Evolutionary conservation across 2,888 invertebrate species (phyloP).

Genomic region (Nephrocerus scutellatus): DNA sequence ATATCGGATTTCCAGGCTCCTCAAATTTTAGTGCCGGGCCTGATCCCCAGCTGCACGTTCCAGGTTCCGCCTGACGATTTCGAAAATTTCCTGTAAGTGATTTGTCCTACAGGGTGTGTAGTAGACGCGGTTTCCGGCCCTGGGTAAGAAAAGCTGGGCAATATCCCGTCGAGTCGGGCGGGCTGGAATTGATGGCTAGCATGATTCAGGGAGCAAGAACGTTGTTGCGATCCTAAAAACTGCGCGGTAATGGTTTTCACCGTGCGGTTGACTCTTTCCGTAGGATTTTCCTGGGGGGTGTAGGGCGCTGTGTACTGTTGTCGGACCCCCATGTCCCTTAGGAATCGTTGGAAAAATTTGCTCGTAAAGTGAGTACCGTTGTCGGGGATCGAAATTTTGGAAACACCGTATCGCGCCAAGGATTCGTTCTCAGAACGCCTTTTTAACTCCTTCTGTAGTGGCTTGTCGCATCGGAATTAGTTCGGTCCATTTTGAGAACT

Average conservation of each 20-base stretch:
- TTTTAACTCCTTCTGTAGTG: neutral
- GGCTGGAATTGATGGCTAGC: too few relatives aligned
- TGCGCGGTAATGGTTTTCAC: slow-evolving; percentile 10
- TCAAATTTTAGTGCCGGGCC: too few relatives aligned
- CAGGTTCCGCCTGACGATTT: too few relatives aligned
- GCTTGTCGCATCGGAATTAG: slow-evolving; percentile 9
- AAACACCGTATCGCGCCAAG: slow-evolving; percentile 9
- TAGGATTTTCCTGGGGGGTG: slow-evolving; percentile 7
- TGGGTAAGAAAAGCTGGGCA: too few relatives aligned
- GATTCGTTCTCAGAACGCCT: slow-evolving; percentile 7
- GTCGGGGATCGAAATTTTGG: slow-evolving; percentile 4
- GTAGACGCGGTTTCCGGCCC: too few relatives aligned
- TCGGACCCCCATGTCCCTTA: neutral
- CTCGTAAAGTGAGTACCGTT: slow-evolving; percentile 8
- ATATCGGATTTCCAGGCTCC: too few relatives aligned
- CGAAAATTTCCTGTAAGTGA: too few relatives aligned
- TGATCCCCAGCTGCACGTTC: too few relatives aligned
- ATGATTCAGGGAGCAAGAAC: too few relatives aligned
- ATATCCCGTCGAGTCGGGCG: too few relatives aligned
- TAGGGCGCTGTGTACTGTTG: slow-evolving; percentile 8
- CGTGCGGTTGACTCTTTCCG: slow-evolving; percentile 7
- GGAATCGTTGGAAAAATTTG: neutral
- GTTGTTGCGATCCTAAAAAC: neutral
- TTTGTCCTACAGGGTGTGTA: too few relatives aligned
- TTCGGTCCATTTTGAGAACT: slow-evolving; percentile 17